Percentiles rank a stretch among this genome's conserved stretches.
Evolutionary conservation across 2,888 invertebrate species (phyloP).

Genomic region (Drosophila stalkeri): DNA sequence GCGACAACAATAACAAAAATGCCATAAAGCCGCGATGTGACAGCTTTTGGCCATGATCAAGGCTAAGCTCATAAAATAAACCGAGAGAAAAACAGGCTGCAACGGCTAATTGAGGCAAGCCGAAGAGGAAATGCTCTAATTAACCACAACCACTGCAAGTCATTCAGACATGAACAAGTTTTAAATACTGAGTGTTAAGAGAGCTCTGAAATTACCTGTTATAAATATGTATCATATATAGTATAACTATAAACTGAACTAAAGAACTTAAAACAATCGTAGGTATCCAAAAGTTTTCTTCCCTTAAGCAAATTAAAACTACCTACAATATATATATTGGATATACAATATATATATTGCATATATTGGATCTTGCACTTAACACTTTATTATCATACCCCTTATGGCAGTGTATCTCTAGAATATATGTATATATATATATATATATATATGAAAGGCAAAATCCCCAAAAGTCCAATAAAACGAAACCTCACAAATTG

Average conservation of each 20-base stretch:
- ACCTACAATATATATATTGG: too few species aligned
- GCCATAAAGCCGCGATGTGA: constrained; percentile 56
- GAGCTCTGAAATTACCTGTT: not conserved
- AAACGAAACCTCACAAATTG: constrained; percentile 42
- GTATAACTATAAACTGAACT: not conserved
- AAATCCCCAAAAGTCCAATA: constrained; percentile 18
- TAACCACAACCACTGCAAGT: not conserved
- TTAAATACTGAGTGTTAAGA: not conserved
- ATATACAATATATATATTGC: too few species aligned
- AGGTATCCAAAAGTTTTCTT: not conserved
- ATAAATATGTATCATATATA: not conserved
- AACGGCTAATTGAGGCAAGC: constrained; percentile 5
- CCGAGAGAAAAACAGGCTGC: not conserved
- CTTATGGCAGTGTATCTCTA: not conserved
- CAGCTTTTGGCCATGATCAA: constrained; percentile 61
- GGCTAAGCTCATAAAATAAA: constrained; percentile 51
- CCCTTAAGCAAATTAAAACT: not conserved
- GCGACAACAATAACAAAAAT: constrained; percentile 19
- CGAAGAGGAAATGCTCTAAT: constrained; percentile 8
- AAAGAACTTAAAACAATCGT: not conserved
- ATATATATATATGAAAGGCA: not conserved
- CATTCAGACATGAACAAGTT: not conserved
- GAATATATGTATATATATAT: not conserved
- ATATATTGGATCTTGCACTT: not conserved
- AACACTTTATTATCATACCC: not conserved